Evolutionary conservation across 1,140 invertebrate species (phyloP), one percentile per base, ranked within the genome.

Genomic region (Rhynchophorus ferrugineus): DNA sequence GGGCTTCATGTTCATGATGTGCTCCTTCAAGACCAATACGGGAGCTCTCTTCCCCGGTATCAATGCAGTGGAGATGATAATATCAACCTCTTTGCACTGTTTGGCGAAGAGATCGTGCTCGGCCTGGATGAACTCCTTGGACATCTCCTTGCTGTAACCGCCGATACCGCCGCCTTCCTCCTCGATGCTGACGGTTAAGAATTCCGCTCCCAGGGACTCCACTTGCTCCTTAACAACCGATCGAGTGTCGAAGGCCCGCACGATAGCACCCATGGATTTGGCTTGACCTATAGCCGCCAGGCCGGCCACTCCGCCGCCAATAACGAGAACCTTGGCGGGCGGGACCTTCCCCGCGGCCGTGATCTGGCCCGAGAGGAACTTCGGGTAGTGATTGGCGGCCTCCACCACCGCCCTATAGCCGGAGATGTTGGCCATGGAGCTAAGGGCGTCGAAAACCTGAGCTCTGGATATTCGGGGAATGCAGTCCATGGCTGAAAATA

Each of bases 111-210:
- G 71, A 1, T 82, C 87, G 73, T 89, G 83, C 70, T 94, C 90
- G 1, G 89, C 91, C 50, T 87, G 80, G 56, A 91, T 81, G 65
- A 93, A 94, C 63, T 87, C 89, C 60, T 87, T 78, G 17, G 87
- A 91, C 90, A 94, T 94, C 69, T 89, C 86, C 67, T 91, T 91
- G 7, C 87, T 89, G 72, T 93, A 94, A 2, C 91, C 91, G 43
- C 88, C 90, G 22, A 73, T 70, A 13, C 86, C 87, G 43, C 88
- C 84, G 7, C 89, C 90, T 62, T 88, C 86, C 79, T 92, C 89
- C 76, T 86, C 75, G 54, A 88, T 73, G 57, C 81, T 74, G 58
- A 90, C 77, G 61, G 87, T 84, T 29, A 92, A 75, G 70, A 91
- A 92, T 71, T 91, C 85, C 3, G 87, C 89, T 18, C 91, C 91